Percentiles rank a stretch among this genome's conserved stretches.
phyloP scores from a whole-genome alignment of 2,888 invertebrate species.

The Hedychridium roseum region DNA sequence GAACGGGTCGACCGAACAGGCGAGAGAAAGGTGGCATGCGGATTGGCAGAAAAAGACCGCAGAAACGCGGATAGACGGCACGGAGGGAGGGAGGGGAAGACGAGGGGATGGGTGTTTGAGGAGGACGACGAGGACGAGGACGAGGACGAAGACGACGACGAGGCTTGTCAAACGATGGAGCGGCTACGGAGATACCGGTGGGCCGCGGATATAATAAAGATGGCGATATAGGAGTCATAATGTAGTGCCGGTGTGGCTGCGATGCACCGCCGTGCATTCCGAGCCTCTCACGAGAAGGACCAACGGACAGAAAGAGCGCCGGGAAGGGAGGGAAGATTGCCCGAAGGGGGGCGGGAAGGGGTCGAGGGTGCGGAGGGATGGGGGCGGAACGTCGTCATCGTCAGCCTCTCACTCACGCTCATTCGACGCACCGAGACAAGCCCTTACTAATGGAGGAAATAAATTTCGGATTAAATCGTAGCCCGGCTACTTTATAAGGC shows the following conservation, averaged over 20 bases:
- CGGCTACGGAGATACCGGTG: slow-evolving; percentile 40
- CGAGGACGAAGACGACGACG: slow-evolving; percentile 32
- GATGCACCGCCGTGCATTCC: slow-evolving; percentile 55
- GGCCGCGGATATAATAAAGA: slow-evolving; percentile 60
- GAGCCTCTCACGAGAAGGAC: slow-evolving; percentile 50
- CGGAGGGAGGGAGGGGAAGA: slow-evolving; percentile 3
- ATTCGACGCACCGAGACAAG: slow-evolving; percentile 58
- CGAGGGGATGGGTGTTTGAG: slow-evolving; percentile 13
- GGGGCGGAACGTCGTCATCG: slow-evolving; percentile 46
- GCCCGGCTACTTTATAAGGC: slow-evolving; percentile 63
- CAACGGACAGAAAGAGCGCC: slow-evolving; percentile 16
- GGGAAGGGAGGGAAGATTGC: slow-evolving; percentile 19
- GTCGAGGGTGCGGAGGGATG: slow-evolving; percentile 35
- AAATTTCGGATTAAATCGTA: slow-evolving; percentile 65
- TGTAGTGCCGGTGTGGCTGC: slow-evolving; percentile 57
- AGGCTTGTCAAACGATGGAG: slow-evolving; percentile 52
- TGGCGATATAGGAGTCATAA: slow-evolving; percentile 62
- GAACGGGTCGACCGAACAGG: slow-evolving; percentile 10
- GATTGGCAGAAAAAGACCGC: not conserved
- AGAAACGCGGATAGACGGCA: slow-evolving; percentile 10
- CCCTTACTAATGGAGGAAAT: slow-evolving; percentile 65
- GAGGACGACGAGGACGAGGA: slow-evolving; percentile 23
- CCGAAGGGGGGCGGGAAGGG: slow-evolving; percentile 31
- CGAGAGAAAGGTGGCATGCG: slow-evolving; percentile 3
- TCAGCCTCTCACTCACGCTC: slow-evolving; percentile 60